Conservation (phyloP, 37 sponge, comb jelly and placozoan species). For the Theonella swinhoei region DNA sequence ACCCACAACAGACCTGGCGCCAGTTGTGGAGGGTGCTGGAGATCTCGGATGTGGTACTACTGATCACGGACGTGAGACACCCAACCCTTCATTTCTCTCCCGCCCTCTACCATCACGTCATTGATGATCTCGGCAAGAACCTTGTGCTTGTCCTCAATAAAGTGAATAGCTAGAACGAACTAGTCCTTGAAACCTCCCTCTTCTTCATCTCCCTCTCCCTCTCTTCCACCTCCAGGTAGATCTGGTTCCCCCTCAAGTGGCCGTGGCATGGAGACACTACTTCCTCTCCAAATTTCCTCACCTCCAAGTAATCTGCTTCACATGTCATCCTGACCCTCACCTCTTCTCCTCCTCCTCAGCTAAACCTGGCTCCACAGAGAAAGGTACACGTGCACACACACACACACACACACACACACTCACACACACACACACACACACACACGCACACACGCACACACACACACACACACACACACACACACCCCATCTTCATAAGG, state of each 20-base stretch:
- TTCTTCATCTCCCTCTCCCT: background rate
- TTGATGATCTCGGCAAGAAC: conserved; percentile 67
- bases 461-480: too few relatives aligned
- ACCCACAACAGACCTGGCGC: conserved; percentile 89
- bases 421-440: background rate
- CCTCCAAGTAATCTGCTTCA: conserved; percentile 90
- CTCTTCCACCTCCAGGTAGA: conserved; percentile 67
- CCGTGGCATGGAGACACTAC: conserved; percentile 94
- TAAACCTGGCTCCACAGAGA: too few relatives aligned
- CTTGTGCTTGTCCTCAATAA: conserved; percentile 92
- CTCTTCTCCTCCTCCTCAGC: conserved; percentile 8
- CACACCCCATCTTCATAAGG: too few relatives aligned
- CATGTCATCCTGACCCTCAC: conserved; percentile 74
- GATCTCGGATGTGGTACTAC: conserved; percentile 82
- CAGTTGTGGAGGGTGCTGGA: conserved; percentile 98
- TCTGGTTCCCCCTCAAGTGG: conserved; percentile 91
- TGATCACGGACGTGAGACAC: conserved; percentile 83
- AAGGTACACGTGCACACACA: too few relatives aligned
- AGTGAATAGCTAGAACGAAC: conserved; percentile 18
- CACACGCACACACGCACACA: background rate
- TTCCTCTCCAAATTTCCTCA: conserved; percentile 82
- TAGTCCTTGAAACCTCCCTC: background rate
- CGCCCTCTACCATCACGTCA: conserved; percentile 76
- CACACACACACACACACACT: background rate
- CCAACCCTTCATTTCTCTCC: conserved; percentile 92